A percentile compares a stretch with the other conserved stretches of the same genome.
Conservation (phyloP, 2,113 vertebrate genomes). For the Daboia siamensis region DNA sequence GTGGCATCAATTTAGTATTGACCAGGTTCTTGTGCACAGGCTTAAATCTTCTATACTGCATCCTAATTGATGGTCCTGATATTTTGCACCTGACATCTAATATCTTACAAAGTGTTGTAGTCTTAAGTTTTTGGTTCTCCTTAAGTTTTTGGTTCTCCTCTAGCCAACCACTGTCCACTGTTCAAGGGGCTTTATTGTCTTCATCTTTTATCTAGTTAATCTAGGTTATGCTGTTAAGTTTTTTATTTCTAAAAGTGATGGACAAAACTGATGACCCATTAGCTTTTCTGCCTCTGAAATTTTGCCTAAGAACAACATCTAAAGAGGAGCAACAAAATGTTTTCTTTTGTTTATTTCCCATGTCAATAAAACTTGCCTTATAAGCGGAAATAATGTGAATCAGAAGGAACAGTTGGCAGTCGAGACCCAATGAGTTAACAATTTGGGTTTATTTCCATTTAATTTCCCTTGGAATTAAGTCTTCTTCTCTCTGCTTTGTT, state of each 20-base stretch:
- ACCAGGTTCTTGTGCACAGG: not conserved
- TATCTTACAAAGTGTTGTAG: not conserved
- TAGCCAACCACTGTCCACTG: not conserved
- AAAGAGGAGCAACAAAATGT: not conserved
- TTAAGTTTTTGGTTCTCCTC: not conserved
- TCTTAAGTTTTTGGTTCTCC: not conserved
- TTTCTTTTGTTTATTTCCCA: not conserved
- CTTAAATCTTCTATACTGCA: not conserved
- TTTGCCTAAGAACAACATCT: not conserved
- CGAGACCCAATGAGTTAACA: not conserved
- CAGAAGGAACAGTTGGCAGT: not conserved
- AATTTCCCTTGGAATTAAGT: slow-evolving; percentile 5
- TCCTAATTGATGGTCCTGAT: not conserved
- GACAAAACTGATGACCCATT: not conserved
- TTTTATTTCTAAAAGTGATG: not conserved
- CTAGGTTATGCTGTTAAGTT: not conserved
- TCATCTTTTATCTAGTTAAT: not conserved
- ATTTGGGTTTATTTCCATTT: not conserved
- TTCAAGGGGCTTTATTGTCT: not conserved
- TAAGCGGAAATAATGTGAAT: not conserved
- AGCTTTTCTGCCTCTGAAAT: not conserved
- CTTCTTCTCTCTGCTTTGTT: slow-evolving; percentile 58
- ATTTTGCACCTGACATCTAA: not conserved
- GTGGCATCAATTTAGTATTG: not conserved
- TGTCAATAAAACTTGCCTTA: not conserved